Evolutionary conservation across 2,888 invertebrate genomes (phyloP).

Genomic region (Microctonus aethiopoides): DNA sequence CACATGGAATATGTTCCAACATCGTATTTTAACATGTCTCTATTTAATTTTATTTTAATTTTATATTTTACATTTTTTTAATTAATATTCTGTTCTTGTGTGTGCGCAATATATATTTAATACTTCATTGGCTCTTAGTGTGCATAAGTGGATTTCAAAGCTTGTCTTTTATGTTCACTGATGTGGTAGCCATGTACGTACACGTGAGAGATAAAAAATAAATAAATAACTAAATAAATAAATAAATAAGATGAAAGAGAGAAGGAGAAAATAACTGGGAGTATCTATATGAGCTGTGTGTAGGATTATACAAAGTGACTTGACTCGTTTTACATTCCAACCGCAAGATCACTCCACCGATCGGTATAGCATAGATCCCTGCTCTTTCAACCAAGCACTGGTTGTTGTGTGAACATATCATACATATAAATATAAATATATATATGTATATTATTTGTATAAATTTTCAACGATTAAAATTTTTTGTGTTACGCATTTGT

Average conservation of each 20-base stretch:
- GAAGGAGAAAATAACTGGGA: not conserved
- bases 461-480: no score
- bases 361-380: constrained; percentile 27
- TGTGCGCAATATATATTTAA: not conserved
- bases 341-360: constrained; percentile 48
- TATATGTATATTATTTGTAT: no score
- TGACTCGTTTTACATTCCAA: constrained; percentile 39
- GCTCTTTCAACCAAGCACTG: constrained; percentile 18
- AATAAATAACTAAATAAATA: no score
- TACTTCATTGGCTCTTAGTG: no score
- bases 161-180: not conserved
- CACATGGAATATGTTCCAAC: constrained; percentile 3
- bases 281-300: not conserved
- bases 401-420: not conserved
- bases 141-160: not conserved
- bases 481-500: no score
- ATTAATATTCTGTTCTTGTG: not conserved
- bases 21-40: not conserved
- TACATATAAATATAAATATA: not conserved
- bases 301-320: no score
- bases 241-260: no score
- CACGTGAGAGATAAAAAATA: not conserved
- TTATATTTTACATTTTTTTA: not conserved
- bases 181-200: not conserved
- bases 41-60: not conserved